Percentiles rank a stretch among this genome's conserved stretches.
These are phyloP conservation scores for Orientallactaga sibirica DNA, from an alignment of 2,797 vertebrate genomes.

Conservation along the genomic window DNA sequence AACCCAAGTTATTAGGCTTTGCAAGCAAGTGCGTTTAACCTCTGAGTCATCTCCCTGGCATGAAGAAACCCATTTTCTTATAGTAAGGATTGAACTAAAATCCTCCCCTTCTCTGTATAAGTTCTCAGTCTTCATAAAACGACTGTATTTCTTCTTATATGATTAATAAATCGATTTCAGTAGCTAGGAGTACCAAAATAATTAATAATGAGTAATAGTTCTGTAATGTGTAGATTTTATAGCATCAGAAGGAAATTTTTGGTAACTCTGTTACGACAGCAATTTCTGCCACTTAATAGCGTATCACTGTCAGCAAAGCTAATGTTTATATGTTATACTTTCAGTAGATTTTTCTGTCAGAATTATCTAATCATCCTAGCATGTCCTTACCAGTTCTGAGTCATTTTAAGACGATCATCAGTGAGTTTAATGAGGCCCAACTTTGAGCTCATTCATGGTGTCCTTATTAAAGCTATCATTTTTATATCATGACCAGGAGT, in stretches of 20 bases:
- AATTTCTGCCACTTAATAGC: slow-evolving; percentile 29
- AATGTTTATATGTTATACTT: background rate
- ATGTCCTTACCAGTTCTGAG: slow-evolving; percentile 35
- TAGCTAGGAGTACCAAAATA: slow-evolving; percentile 49
- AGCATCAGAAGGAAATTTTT: slow-evolving; percentile 35
- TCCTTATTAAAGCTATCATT: slow-evolving; percentile 69
- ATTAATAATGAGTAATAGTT: slow-evolving; percentile 52
- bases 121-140: slow-evolving; percentile 60
- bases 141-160: slow-evolving; percentile 39
- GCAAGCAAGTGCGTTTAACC: too few species aligned
- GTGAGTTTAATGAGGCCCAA: slow-evolving; percentile 49
- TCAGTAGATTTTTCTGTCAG: slow-evolving; percentile 1
- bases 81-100: slow-evolving; percentile 27
- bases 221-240: slow-evolving; percentile 39
- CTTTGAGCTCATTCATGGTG: slow-evolving; percentile 21
- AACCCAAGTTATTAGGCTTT: too few species aligned
- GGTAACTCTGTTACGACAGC: background rate
- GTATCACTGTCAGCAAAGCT: background rate
- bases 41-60: too few species aligned
- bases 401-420: slow-evolving; percentile 40
- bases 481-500: slow-evolving; percentile 2
- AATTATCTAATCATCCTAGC: slow-evolving; percentile 54
- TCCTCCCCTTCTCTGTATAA: background rate
- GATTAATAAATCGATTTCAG: slow-evolving; percentile 53
- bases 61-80: slow-evolving; percentile 53